These are phyloP conservation scores for Gavia stellata DNA, from an alignment of 2,113 vertebrate species.

Conservation along the genomic window DNA sequence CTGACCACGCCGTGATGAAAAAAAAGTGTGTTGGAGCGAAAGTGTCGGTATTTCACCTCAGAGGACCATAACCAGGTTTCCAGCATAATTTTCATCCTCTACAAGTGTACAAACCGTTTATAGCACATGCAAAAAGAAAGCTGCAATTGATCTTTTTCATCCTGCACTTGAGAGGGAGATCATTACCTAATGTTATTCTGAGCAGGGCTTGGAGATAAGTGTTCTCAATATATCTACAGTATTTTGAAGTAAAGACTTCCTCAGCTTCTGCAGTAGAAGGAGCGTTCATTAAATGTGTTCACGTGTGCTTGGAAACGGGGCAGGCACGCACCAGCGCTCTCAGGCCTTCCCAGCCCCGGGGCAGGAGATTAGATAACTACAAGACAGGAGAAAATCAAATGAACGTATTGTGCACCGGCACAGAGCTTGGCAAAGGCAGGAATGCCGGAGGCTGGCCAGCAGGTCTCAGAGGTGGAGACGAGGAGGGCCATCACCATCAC, in stretches of 20 bases:
- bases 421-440: not conserved
- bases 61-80: not conserved
- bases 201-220: not conserved
- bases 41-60: not conserved
- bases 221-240: not conserved
- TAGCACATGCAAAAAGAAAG: not conserved
- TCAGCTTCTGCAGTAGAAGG: not conserved
- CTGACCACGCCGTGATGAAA: not conserved
- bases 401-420: accelerated
- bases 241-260: not conserved
- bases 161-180: not conserved
- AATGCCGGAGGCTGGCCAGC: not conserved
- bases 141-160: not conserved
- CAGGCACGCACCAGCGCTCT: not conserved
- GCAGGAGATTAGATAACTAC: not conserved
- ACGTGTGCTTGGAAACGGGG: not conserved
- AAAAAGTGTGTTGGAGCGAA: not conserved
- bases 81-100: not conserved
- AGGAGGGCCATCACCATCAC: not conserved
- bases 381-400: not conserved
- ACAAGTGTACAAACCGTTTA: not conserved
- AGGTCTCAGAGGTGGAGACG: not conserved
- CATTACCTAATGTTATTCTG: not conserved
- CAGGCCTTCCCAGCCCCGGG: not conserved
- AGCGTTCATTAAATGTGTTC: not conserved